Evolutionary conservation across 2,113 vertebrate species (phyloP).

Genomic region (Ammodytes dubius): DNA sequence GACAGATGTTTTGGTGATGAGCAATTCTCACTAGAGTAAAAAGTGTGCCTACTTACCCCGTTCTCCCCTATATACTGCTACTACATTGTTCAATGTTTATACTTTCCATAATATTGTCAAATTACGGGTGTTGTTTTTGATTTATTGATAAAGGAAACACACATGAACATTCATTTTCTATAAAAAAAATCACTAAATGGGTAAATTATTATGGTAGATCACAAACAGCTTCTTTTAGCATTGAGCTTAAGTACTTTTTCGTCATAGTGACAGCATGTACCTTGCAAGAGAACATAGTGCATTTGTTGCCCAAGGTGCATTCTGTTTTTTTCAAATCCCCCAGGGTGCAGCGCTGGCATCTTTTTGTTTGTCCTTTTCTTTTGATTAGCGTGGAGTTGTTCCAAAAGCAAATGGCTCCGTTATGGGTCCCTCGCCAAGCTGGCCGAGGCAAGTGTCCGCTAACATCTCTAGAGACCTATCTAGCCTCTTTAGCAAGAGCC

Average conservation of each 20-base stretch:
- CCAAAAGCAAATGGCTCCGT: slow-evolving; percentile 2
- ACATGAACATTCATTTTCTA: neutral
- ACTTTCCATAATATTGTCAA: neutral
- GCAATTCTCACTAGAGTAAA: too few relatives aligned
- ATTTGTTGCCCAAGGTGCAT: neutral
- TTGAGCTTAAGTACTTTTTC: neutral
- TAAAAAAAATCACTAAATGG: neutral
- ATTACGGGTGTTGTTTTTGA: neutral
- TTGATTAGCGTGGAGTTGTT: slow-evolving; percentile 23
- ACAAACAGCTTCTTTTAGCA: neutral
- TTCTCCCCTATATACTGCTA: neutral
- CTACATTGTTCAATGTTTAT: neutral
- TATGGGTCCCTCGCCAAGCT: slow-evolving; percentile 5
- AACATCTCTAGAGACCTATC: slow-evolving; percentile 34
- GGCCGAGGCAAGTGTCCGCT: neutral
- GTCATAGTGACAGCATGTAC: neutral
- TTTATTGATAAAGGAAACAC: neutral
- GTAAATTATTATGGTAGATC: neutral
- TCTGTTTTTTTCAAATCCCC: neutral
- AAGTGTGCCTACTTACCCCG: too few relatives aligned
- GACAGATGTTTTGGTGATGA: too few relatives aligned
- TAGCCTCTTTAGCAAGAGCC: slow-evolving; percentile 27
- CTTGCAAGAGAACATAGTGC: neutral
- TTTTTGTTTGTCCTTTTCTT: slow-evolving; percentile 1
- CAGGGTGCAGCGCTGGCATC: neutral